These are phyloP conservation scores for Ondatra zibethicus DNA, from an alignment of 2,113 vertebrate genomes.

Conservation along the genomic window DNA sequence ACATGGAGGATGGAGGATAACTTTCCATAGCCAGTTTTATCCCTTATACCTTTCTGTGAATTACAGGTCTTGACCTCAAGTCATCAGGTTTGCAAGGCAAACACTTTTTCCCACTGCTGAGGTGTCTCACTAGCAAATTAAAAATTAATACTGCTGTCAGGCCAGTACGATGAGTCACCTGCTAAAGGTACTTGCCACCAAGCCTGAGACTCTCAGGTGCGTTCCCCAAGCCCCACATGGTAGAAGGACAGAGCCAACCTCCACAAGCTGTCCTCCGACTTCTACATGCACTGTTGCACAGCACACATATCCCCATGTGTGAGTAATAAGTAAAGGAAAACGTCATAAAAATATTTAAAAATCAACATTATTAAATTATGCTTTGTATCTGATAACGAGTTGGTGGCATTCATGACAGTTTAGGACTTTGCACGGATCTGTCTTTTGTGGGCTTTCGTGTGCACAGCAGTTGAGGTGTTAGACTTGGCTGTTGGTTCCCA, in stretches of 20 bases:
- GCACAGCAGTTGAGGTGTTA: neutral
- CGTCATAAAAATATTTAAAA: neutral
- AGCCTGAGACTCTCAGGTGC: neutral
- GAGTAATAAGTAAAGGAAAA: neutral
- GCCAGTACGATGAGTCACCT: too few relatives aligned
- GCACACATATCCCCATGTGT: neutral
- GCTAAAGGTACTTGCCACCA: neutral
- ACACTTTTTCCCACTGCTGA: neutral
- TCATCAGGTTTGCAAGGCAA: neutral
- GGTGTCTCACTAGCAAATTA: neutral
- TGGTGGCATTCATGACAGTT: neutral
- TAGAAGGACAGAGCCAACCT: neutral
- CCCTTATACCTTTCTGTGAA: neutral
- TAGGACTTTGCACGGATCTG: neutral
- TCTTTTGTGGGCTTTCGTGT: neutral
- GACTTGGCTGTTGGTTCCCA: too few relatives aligned
- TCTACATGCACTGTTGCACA: neutral
- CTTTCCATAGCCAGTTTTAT: neutral
- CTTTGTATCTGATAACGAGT: conserved; percentile 56
- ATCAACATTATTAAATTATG: neutral
- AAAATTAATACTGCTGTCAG: neutral
- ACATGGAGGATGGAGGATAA: neutral
- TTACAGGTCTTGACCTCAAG: neutral
- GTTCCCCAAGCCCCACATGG: neutral
- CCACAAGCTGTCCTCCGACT: neutral